Conservation (phyloP, 2,797 vertebrate genomes). For the Rhabdophis nuchalis region DNA sequence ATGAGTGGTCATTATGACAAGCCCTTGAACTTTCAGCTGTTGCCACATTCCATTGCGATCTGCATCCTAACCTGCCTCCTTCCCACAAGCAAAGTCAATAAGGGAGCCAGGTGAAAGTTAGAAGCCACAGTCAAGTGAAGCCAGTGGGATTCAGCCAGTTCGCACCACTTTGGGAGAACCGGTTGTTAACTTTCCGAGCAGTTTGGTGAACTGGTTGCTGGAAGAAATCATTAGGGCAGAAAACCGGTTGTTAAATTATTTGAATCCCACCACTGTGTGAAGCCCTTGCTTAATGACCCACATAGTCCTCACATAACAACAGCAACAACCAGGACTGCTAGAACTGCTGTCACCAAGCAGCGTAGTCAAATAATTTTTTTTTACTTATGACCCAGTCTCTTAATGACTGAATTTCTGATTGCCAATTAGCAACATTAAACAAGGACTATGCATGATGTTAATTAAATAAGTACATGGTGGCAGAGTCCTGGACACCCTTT, state of each 20-base stretch:
- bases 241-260: too few species aligned
- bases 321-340: neutral
- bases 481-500: neutral
- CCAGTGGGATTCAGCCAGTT: too few species aligned
- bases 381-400: neutral
- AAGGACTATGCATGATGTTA: neutral
- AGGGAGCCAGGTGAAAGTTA: neutral
- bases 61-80: neutral
- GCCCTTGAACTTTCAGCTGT: neutral
- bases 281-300: neutral
- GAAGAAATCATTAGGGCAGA: too few species aligned
- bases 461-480: neutral
- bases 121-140: neutral
- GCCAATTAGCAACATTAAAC: neutral
- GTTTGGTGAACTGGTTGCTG: too few species aligned
- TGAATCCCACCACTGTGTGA: too few species aligned
- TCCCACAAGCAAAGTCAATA: neutral
- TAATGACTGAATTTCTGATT: neutral
- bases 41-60: neutral
- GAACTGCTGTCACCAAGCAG: neutral
- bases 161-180: too few species aligned
- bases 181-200: too few species aligned
- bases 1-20: neutral
- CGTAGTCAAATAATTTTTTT: neutral
- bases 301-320: neutral